Base-by-base conservation (phyloP, 1,140 invertebrate species). In the Pseudomyrmex dendroicus region DNA sequence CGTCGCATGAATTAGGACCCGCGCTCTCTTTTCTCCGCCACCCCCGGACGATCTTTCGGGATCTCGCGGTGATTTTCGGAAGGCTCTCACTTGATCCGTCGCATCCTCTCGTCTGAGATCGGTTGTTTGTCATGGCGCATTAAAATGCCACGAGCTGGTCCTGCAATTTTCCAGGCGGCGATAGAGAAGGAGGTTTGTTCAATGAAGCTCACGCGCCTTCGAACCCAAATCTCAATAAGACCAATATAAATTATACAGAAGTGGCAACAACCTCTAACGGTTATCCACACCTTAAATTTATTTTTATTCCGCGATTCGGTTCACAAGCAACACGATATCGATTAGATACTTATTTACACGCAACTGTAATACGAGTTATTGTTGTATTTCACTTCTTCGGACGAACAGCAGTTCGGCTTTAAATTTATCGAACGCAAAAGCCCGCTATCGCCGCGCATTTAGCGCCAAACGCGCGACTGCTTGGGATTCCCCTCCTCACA, bases 111-210 rank as follows among this genome's bases (percentile, higher is more conserved):
- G 22, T 25, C 10, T 44, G 68, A 72, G 54, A 48, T 25, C 44
- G 76, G 54, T 20, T 59, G 76, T 80, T 80, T 70, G 76, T 80
- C 76, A 80, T 25, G 76, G 20, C n/a, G 76, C 66, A 80, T 80
- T 80, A 80, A 59, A 80, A 54, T 80, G 76, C 46, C 76, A 80
- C 54, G 66, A 72, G 8, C 44, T 12, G 54, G n/a, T 72, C 66
- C 76, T n/a, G 12, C 54, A 66, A 80, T 70, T 72, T 56, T 61
- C 66, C 48, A 59, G 46, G 12, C 66, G 25, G 10, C 54, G n/a
- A 17, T 59, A 13, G 22, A 20, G 10, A 12, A 20, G 44, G 25
- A 35, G 44, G n/a, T 66, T 35, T 20, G 62, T 20, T 17, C 44
- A 4, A n/a, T 1, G 4, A n/a, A 74, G 22, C 46, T n/a, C 20